Conservation (phyloP, 2,888 invertebrate species). For the Lithosia quadra region DNA sequence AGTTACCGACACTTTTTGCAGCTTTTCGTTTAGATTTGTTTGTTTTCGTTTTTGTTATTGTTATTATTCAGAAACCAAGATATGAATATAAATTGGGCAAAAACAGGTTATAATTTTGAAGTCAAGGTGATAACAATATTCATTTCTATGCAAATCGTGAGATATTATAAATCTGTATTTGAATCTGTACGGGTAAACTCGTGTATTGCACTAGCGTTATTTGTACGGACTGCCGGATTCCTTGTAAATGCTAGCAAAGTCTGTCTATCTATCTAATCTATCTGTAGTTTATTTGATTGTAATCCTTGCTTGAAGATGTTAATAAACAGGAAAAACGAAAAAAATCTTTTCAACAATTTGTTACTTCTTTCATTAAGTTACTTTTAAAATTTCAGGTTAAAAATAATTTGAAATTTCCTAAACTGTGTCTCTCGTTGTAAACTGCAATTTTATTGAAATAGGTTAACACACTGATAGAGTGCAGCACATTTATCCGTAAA, state of each 20-base stretch:
- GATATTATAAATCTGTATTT: not conserved
- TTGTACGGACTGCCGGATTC: no score
- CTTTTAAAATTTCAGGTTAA: no score
- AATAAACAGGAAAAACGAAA: no score
- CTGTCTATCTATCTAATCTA: no score
- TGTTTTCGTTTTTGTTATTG: not conserved
- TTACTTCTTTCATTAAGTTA: no score
- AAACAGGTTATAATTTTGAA: not conserved
- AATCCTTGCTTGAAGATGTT: no score
- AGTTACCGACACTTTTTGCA: slow-evolving; percentile 1
- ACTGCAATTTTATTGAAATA: not conserved
- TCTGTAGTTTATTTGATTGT: no score
- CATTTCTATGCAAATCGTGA: not conserved
- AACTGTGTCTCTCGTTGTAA: not conserved
- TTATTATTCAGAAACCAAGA: not conserved
- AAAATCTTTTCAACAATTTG: no score
- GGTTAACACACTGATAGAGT: not conserved
- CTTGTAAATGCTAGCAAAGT: no score
- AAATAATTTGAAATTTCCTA: no score
- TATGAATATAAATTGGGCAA: not conserved
- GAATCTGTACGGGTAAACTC: not conserved
- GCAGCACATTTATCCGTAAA: not conserved
- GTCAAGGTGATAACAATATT: not conserved
- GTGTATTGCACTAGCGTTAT: not conserved
- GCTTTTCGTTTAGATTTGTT: not conserved